Evolutionary conservation across 2,113 vertebrate species (phyloP).

Genomic region (Hemibagrus wyckioides): DNA sequence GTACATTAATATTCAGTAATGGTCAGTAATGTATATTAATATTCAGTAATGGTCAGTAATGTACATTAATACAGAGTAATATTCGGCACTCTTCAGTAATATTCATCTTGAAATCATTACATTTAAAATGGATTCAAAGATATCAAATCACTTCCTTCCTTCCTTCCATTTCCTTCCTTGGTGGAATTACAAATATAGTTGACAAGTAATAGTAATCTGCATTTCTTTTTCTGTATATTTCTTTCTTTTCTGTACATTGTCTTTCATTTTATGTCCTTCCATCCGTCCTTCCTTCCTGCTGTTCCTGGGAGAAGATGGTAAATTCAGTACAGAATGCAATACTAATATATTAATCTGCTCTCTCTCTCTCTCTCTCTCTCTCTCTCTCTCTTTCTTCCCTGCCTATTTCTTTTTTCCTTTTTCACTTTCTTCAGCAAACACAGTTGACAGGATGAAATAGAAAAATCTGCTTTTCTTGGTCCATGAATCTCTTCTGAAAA

Average conservation of each 20-base stretch:
- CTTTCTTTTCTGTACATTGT: neutral
- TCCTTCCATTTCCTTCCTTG: too few species aligned
- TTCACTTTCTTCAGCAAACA: neutral
- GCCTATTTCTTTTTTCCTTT: too few species aligned
- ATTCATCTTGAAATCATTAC: neutral
- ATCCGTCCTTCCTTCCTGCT: neutral
- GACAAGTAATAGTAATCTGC: too few species aligned
- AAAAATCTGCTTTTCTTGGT: neutral
- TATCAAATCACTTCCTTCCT: too few species aligned
- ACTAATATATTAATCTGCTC: neutral
- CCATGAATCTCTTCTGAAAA: neutral
- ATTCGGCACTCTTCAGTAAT: neutral
- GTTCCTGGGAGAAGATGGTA: neutral
- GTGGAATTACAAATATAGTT: too few species aligned
- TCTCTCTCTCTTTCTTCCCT: neutral
- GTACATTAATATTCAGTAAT: neutral
- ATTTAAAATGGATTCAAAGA: neutral
- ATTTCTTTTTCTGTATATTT: neutral
- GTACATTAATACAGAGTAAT: too few species aligned
- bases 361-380: neutral
- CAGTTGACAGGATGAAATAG: neutral
- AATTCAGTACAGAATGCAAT: neutral
- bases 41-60: too few species aligned
- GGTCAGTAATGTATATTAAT: too few species aligned
- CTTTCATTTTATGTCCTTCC: neutral